Base-by-base conservation (phyloP, 2,797 vertebrate species). In the Sebastes iracundus region DNA sequence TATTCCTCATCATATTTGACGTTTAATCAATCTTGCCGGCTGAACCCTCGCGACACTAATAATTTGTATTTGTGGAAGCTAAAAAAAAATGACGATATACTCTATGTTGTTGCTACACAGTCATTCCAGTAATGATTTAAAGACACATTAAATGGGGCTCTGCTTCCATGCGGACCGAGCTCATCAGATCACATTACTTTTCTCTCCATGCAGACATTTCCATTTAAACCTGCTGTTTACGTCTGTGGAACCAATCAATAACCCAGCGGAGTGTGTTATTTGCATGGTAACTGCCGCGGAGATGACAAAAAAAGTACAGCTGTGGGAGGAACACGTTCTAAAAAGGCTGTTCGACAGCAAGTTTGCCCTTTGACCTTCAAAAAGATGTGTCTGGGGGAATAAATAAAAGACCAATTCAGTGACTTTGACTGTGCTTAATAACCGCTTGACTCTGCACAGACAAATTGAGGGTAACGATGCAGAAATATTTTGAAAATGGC, bases 161-260 rank as follows among this genome's bases (percentile, higher is more conserved):
- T 38, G 42, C 80, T 85, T 87, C 75, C 72, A 77, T 72, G 75
- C 72, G 69, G 75, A 69, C 65, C 2, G 27, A 78, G 67, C 73
- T 88, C 87, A 86, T 90, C 82, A 82, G 79, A 86, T 91, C 77
- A 60, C 71, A 87, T 87, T 83, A 90, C 84, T 56, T 82, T 82
- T 63, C 88, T 65, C 89, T 81, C 71, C 80, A 78, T 75, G 87
- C 79, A 66, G 87, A 81, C 72, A 64, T 82, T 85, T 83, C 75
- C 83, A 84, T 93, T 89, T 86, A 89, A 85, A 79, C 91, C 88
- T 76, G 92, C 91, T 91, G 91, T 89, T 88, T 74, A 73, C 81
- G 59, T 88, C 91, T 67, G 75, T 75, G 82, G 77, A 87, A 76
- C 81, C 77, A 76, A 93, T 94, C 93, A 84, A 93, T 93, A 93